Evolutionary conservation across 2,113 vertebrate species (phyloP), one percentile per base, ranked within the genome.

Genomic region (Muntiacus muntjak): DNA sequence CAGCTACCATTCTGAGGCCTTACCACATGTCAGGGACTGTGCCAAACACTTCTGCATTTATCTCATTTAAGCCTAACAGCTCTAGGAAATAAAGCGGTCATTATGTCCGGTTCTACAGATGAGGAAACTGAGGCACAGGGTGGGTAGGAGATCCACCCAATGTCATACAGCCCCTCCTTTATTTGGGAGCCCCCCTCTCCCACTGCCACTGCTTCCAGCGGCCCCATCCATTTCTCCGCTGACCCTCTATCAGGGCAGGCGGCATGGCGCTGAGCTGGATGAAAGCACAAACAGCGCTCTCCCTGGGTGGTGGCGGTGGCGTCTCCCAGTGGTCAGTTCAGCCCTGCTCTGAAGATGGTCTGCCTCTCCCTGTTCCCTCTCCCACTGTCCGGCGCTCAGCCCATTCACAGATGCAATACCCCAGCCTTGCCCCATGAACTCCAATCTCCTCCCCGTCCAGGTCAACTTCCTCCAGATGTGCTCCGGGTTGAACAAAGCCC

Each of bases 221-320:
- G 45, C 54, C 74, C 36, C 2, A 30, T 13, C 28, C 13, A 55
- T 40, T 19, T 23, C 45, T 43, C 11, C 23, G 26, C 5, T 11
- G 2, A 15, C 17, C 1, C 28, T 1, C 36, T 17, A 5, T 28
- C 10, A 58, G 47, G 55, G 13, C 17, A 33, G 64, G 33, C 16
- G 19, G 74, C 8, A 0, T 23, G n/a, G 36, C 5, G 1, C 15
- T 28, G 60, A 19, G 15, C 60, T 25, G 19, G 25, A 10, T 4
- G 2, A 57, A 23, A 0, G 4, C 21, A 6, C 21, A 19, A 30
- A 25, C 40, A n/a, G 87, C 6, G 43, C 15, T 50, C 7, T 76
- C 15, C 55, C 33, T 33, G 6, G 67, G 23, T 8, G 19, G 23
- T 17, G 21, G 23, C 14, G 26, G 33, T 13, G 71, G 33, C n/a